Base-by-base conservation (phyloP, 2,113 vertebrate genomes). In the Hippopotamus amphibius region DNA sequence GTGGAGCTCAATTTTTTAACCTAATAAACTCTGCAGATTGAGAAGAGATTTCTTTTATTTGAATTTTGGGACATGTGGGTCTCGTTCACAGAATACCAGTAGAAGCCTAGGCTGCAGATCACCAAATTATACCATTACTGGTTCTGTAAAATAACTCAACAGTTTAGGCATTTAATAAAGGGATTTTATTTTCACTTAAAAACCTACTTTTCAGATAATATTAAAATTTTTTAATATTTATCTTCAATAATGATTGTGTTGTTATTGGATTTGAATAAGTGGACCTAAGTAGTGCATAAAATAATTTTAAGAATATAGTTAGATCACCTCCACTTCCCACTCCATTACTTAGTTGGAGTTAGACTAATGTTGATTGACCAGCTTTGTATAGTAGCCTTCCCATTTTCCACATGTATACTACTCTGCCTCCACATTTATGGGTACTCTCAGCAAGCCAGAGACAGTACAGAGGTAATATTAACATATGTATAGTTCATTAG, bases 261-360 rank as follows among this genome's bases (percentile, higher is more conserved):
- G 61, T 17, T 37, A 84, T 14, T 66, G 48, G 21, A 63, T 88
- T 88, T n/a, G 24, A 96, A 66, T 88, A 85, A 91, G 61, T 81
- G n/a, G 17, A 61, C n/a, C 41, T 74, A 57, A 66, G 14, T 69
- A 72, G 8, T 88, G 9, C 16, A 59, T 92, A 65, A 93, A 90
- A 63, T 93, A 89, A 81, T 91, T 92, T 80, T 76, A 57, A 85
- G 65, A 65, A 50, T 59, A 46, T 85, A 85, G 12, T 93, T 72
- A 46, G 48, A 72, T 14, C 22, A 37, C 11, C 65, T 72, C 37
- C 12, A 65, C 14, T 89, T 92, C 50, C 43, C 11, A 37, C 37
- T 37, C 24, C 21, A 7, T 55, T 94, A 14, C n/a, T 61, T 72
- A 68, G 7, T 48, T 63, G 13, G 22, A 68, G 37, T 37, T 37